These are phyloP conservation scores for Smutsia gigantea DNA, from an alignment of 2,797 vertebrate genomes.

Conservation along the genomic window DNA sequence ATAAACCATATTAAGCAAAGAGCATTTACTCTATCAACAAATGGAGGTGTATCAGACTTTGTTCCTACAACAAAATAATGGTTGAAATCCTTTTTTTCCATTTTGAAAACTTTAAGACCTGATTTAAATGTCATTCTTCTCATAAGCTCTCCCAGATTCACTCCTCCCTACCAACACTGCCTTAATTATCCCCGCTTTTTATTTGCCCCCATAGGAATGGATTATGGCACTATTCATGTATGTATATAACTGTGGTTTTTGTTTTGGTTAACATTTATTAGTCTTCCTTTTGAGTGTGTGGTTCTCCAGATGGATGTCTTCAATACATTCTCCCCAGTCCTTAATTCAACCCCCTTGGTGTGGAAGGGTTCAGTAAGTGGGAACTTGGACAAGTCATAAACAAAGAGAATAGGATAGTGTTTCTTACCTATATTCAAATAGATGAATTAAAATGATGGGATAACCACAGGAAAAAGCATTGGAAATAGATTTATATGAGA, in stretches of 20 bases:
- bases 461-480: slow-evolving; percentile 10
- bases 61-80: slow-evolving; percentile 16
- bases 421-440: slow-evolving; percentile 2
- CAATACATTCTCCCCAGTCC: background rate
- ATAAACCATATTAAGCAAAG: background rate
- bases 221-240: background rate
- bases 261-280: background rate
- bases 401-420: background rate
- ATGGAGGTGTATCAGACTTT: background rate
- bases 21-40: background rate
- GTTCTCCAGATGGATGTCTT: background rate
- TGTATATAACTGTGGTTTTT: background rate
- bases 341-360: background rate
- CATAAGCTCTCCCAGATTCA: background rate
- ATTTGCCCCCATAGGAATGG: background rate
- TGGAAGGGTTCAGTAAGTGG: background rate
- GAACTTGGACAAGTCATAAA: background rate
- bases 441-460: background rate
- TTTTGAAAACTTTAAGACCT: slow-evolving; percentile 14
- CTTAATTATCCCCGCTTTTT: background rate
- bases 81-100: background rate
- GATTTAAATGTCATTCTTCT: background rate
- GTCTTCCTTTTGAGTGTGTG: background rate
- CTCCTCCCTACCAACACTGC: background rate
- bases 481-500: background rate